A percentile compares a stretch with the other conserved stretches of the same genome.
Evolutionary conservation across 2,888 invertebrate species (phyloP).

Genomic region (Leucoptera coffeella): DNA sequence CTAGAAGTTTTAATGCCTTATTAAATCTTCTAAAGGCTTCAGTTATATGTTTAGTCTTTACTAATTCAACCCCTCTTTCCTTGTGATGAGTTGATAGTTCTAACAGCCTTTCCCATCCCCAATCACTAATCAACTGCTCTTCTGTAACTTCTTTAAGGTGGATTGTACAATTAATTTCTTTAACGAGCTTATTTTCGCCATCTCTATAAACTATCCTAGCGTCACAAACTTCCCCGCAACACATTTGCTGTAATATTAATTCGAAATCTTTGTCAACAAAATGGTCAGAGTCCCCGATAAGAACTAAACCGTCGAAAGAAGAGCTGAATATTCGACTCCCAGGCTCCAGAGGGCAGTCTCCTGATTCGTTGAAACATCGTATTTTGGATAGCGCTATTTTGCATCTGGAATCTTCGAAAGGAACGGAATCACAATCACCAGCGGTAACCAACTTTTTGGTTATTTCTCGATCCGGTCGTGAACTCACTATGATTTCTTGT

Average conservation of each 20-base stretch:
- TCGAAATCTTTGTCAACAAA: slow-evolving; percentile 49
- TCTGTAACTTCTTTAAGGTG: slow-evolving; percentile 31
- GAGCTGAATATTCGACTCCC: slow-evolving; percentile 23
- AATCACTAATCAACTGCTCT: slow-evolving; percentile 46
- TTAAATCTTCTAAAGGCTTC: slow-evolving; percentile 71
- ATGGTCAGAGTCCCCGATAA: slow-evolving; percentile 40
- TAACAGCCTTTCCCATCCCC: slow-evolving; percentile 49
- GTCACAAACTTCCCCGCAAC: slow-evolving; percentile 30
- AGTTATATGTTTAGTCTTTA: slow-evolving; percentile 50
- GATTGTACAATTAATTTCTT: slow-evolving; percentile 29
- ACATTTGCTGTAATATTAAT: slow-evolving; percentile 47
- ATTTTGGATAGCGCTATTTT: slow-evolving; percentile 24
- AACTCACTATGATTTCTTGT: slow-evolving; percentile 17
- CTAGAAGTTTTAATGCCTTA: slow-evolving; percentile 66
- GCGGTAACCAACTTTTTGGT: slow-evolving; percentile 23
- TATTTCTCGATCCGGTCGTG: slow-evolving; percentile 26
- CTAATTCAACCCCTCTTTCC: slow-evolving; percentile 57
- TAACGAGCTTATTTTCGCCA: slow-evolving; percentile 14
- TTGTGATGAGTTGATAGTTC: slow-evolving; percentile 45
- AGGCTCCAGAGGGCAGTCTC: slow-evolving; percentile 19
- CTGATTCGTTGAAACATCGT: slow-evolving; percentile 15
- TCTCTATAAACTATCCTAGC: slow-evolving; percentile 27
- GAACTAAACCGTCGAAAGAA: slow-evolving; percentile 30
- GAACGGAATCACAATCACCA: slow-evolving; percentile 32
- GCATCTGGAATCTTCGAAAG: slow-evolving; percentile 39